These are phyloP conservation scores for Sebastolobus altivelis DNA, from an alignment of 2,797 vertebrate species.

Conservation along the genomic window DNA sequence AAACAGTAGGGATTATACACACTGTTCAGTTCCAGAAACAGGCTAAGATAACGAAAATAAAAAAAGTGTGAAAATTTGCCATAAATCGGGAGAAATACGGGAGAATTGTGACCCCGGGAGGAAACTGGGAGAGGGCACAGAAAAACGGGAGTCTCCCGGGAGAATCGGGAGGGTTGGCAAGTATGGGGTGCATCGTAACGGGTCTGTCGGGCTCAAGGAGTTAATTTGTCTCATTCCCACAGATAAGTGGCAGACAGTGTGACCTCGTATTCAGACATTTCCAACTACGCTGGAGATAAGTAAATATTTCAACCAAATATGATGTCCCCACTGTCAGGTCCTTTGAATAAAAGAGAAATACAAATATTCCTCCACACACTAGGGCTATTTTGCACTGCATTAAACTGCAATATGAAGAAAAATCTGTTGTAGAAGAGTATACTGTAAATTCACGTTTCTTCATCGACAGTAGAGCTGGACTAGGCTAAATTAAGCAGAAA, in stretches of 20 bases:
- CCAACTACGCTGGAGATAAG: slow-evolving; percentile 5
- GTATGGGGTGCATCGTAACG: background rate
- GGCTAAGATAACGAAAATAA: too few species aligned
- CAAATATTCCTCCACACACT: too few species aligned
- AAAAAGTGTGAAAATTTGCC: too few species aligned
- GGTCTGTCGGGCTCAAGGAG: background rate
- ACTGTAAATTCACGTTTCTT: background rate
- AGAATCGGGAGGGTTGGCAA: too few species aligned
- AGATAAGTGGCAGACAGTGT: background rate
- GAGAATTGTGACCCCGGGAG: too few species aligned
- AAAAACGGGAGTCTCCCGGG: too few species aligned
- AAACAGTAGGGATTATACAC: too few species aligned
- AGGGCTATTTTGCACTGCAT: background rate
- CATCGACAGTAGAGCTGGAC: background rate
- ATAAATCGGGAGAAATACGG: too few species aligned
- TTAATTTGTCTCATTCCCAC: slow-evolving; percentile 14
- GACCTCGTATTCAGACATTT: slow-evolving; percentile 40
- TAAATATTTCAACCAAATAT: slow-evolving; percentile 21
- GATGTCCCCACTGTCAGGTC: slow-evolving; percentile 35
- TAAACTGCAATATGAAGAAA: background rate
- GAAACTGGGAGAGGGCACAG: too few species aligned
- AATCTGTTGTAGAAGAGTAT: background rate
- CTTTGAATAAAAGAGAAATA: background rate
- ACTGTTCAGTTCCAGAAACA: too few species aligned
- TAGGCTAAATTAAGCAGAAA: background rate